Conservation (phyloP, 2,113 vertebrate genomes). For the Hymenochirus boettgeri region DNA sequence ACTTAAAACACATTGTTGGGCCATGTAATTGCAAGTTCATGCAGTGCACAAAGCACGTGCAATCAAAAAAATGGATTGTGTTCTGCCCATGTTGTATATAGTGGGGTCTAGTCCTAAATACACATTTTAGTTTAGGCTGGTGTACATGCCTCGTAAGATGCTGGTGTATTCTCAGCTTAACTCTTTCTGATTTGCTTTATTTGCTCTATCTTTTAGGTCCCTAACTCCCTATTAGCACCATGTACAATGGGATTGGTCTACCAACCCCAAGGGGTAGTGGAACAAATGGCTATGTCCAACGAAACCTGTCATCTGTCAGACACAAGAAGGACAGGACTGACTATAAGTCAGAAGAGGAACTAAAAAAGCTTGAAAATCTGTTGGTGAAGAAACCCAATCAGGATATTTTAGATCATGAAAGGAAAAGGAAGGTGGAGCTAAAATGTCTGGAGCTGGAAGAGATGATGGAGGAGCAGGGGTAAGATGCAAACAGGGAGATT, state of each 20-base stretch:
- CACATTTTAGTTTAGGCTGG: no score
- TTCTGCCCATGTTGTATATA: no score
- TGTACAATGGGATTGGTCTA: slow-evolving; percentile 92
- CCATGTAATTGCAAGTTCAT: no score
- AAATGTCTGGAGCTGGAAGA: slow-evolving; percentile 89
- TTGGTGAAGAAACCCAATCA: slow-evolving; percentile 85
- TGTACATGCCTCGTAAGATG: no score
- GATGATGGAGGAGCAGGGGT: slow-evolving; percentile 96
- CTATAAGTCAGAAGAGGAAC: slow-evolving; percentile 78
- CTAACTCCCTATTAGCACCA: slow-evolving; percentile 57
- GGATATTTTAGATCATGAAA: slow-evolving; percentile 88
- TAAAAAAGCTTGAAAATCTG: slow-evolving; percentile 82
- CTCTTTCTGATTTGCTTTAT: no score
- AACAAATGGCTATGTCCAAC: slow-evolving; percentile 89
- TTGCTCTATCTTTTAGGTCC: neutral
- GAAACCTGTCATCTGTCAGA: slow-evolving; percentile 82
- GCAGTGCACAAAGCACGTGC: no score
- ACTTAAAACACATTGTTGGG: no score
- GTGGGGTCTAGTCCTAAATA: no score
- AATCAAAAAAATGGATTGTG: no score
- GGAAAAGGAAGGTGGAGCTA: slow-evolving; percentile 88
- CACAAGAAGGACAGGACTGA: slow-evolving; percentile 72
- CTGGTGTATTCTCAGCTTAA: no score
- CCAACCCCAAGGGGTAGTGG: slow-evolving; percentile 87
- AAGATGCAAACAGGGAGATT: no score